Conservation (phyloP, 2,113 vertebrate species). For the Chrysochloris asiatica region DNA sequence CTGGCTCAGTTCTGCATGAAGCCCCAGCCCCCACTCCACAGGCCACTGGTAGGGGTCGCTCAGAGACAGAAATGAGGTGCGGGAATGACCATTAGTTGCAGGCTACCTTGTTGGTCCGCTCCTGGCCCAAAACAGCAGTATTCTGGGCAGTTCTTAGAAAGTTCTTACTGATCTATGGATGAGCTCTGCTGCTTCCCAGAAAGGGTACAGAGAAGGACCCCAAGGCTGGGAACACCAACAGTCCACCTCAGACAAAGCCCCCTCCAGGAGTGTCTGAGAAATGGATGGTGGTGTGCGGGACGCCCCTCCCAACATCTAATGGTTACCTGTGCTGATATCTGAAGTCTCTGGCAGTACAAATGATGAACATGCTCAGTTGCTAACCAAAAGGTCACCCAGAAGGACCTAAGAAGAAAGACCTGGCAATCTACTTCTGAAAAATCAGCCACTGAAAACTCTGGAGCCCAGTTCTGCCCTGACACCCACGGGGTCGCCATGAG, state of each 20-base stretch:
- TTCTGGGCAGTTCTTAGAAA: too few species aligned
- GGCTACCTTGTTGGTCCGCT: neutral
- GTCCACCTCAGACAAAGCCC: neutral
- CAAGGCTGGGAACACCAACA: neutral
- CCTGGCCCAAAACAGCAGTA: neutral
- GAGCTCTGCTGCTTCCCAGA: neutral
- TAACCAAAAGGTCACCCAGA: neutral
- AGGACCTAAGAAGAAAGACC: neutral
- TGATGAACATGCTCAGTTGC: neutral
- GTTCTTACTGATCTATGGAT: too few species aligned
- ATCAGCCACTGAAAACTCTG: neutral
- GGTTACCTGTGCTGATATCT: neutral
- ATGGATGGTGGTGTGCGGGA: rapidly evolving
- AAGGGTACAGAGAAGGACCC: neutral
- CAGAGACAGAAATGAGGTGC: neutral
- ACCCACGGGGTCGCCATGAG: neutral
- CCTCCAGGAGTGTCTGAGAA: neutral
- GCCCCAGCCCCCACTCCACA: too few species aligned
- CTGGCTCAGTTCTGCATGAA: neutral
- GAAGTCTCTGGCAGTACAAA: neutral
- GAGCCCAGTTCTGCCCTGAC: neutral
- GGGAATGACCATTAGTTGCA: too few species aligned
- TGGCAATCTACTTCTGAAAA: neutral
- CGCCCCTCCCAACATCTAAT: rapidly evolving
- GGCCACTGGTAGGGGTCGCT: neutral